phyloP scores from a whole-genome alignment of 1,140 invertebrate genomes.

The Heliothis subflexa region DNA sequence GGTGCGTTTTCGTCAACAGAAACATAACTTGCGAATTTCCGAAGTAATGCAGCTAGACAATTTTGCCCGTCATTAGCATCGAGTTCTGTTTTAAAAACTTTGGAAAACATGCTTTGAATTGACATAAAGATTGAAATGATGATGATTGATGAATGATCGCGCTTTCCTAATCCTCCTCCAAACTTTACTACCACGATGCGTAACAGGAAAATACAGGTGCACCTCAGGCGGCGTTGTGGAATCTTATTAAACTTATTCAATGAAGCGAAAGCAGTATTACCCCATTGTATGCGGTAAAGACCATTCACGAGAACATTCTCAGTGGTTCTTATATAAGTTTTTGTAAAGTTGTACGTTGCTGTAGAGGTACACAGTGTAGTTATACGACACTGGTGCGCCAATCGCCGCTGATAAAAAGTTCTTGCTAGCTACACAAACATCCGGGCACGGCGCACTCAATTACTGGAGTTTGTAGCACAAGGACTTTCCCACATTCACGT shows the following conservation, averaged over 20 bases:
- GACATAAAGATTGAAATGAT: not conserved
- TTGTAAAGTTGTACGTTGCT: constrained; percentile 35
- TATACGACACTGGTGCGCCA: constrained; percentile 65
- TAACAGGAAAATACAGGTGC: constrained; percentile 25
- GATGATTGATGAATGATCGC: constrained; percentile 13
- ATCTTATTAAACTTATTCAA: constrained; percentile 49
- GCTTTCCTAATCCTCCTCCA: not conserved
- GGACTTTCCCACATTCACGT: constrained; percentile 65
- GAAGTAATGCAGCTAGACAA: no score
- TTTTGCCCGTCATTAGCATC: no score
- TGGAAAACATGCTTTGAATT: not conserved
- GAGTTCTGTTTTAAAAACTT: no score
- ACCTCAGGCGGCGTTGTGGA: constrained; percentile 27
- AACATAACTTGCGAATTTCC: not conserved
- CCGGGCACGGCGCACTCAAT: constrained; percentile 67
- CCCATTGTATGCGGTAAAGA: constrained; percentile 45
- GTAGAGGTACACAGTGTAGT: constrained; percentile 54
- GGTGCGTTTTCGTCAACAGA: not conserved
- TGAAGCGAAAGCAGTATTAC: constrained; percentile 40
- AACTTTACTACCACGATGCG: constrained; percentile 12
- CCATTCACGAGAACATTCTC: constrained; percentile 36
- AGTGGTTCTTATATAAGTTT: constrained; percentile 39
- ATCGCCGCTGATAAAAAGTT: constrained; percentile 72
- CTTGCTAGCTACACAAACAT: constrained; percentile 67
- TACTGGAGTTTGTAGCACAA: constrained; percentile 71